Evolutionary conservation across 2,888 invertebrate genomes (phyloP).

Genomic region (Dilophus febrilis): DNA sequence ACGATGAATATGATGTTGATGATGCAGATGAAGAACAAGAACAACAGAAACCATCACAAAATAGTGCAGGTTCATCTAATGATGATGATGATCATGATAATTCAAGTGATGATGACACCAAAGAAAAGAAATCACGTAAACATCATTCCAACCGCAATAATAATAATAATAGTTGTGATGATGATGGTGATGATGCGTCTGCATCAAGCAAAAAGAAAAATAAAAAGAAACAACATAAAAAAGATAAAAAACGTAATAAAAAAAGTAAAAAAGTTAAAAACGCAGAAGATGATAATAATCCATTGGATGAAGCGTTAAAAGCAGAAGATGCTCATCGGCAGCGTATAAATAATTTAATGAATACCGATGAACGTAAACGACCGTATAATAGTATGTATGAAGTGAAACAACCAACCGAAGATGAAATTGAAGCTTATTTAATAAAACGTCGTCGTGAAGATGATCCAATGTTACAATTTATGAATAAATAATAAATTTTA

Average conservation of each 20-base stretch:
- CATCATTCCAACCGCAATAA: constrained; percentile 17
- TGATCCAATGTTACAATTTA: constrained; percentile 85
- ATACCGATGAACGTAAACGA: constrained; percentile 75
- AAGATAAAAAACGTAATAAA: constrained; percentile 20
- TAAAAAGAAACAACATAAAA: constrained; percentile 11
- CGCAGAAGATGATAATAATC: constrained; percentile 28
- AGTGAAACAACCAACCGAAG: constrained; percentile 70
- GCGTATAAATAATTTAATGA: constrained; percentile 44
- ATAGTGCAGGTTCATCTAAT: too few relatives aligned
- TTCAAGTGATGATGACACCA: background rate
- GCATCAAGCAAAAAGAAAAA: constrained; percentile 12
- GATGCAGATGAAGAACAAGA: constrained; percentile 4
- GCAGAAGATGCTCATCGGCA: constrained; percentile 43
- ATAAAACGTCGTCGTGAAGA: constrained; percentile 69
- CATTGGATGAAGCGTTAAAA: constrained; percentile 33
- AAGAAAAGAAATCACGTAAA: constrained; percentile 4
- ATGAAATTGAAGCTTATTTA: constrained; percentile 85
- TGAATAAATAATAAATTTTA: constrained; percentile 21
- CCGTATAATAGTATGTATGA: constrained; percentile 80
- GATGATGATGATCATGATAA: background rate
- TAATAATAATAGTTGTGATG: constrained; percentile 1
- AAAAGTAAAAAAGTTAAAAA: constrained; percentile 34
- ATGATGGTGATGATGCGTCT: constrained; percentile 8
- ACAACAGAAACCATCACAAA: background rate
- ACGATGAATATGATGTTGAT: background rate